Percentiles rank a stretch among this genome's conserved stretches.
These are phyloP conservation scores for Cyanoramphus novaezelandiae DNA, from an alignment of 2,113 vertebrate species.

Conservation along the genomic window DNA sequence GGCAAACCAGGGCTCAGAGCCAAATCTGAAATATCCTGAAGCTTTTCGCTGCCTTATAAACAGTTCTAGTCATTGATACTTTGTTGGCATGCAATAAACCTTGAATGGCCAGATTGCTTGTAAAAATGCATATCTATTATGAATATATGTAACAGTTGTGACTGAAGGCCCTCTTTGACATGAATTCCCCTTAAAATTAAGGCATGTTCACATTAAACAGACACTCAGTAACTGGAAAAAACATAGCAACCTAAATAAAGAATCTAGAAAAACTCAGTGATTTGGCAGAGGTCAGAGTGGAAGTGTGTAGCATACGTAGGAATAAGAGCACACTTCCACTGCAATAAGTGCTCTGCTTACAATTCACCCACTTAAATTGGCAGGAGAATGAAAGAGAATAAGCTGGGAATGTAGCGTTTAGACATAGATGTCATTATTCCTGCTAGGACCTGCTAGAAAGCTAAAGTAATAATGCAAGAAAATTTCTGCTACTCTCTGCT, in stretches of 20 bases:
- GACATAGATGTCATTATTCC: not conserved
- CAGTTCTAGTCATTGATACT: constrained; percentile 49
- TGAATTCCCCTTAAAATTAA: not conserved
- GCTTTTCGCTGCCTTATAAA: constrained; percentile 55
- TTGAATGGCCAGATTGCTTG: constrained; percentile 45
- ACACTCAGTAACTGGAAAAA: not conserved
- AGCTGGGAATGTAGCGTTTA: not conserved
- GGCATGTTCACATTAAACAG: not conserved
- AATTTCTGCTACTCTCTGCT: not conserved
- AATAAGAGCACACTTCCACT: not conserved
- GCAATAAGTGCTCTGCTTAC: not conserved
- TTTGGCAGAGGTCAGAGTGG: not conserved
- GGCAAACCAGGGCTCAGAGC: constrained; percentile 1
- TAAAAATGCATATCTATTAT: constrained; percentile 55
- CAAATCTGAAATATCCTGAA: not conserved
- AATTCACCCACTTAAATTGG: not conserved
- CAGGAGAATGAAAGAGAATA: not conserved
- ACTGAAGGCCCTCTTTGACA: not conserved
- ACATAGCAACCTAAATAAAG: not conserved
- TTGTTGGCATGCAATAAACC: constrained; percentile 48
- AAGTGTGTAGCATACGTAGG: not conserved
- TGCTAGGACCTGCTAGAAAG: not conserved
- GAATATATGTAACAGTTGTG: not conserved
- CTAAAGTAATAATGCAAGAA: not conserved
- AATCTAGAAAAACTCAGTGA: not conserved